phyloP scores from a whole-genome alignment of 1,140 invertebrate genomes.

The Cydia strobilella region DNA sequence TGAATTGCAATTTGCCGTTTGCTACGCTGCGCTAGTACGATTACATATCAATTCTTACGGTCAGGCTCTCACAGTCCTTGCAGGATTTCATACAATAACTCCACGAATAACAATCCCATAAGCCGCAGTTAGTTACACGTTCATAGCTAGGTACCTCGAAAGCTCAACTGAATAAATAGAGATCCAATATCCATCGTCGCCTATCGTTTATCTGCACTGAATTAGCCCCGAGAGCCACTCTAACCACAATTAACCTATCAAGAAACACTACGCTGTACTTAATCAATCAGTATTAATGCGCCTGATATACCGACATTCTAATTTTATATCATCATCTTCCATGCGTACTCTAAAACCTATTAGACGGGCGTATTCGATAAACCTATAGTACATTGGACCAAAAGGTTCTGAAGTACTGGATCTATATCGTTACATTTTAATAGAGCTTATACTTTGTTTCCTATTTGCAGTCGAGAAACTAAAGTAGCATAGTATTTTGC shows the following conservation, averaged over 20 bases:
- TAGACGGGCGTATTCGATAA: neutral
- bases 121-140: neutral
- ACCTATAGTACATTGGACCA: conserved; percentile 3
- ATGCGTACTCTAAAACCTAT: neutral
- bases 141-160: neutral
- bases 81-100: neutral
- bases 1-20: too few relatives aligned
- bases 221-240: conserved; percentile 24
- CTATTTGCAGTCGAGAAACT: conserved; percentile 2
- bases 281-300: conserved; percentile 30
- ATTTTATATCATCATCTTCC: conserved; percentile 20
- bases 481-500: conserved; percentile 38
- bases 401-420: conserved; percentile 37
- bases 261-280: conserved; percentile 25
- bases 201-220: conserved; percentile 20
- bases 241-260: conserved; percentile 29
- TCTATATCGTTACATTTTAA: conserved; percentile 56
- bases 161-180: neutral
- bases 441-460: conserved; percentile 42
- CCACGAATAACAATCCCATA: neutral
- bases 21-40: too few relatives aligned
- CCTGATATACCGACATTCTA: conserved; percentile 28
- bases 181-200: conserved; percentile 3
- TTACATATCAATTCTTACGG: too few relatives aligned
- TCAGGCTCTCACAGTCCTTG: too few relatives aligned